Percentiles rank a stretch among this genome's conserved stretches.
Conservation (phyloP, 1,140 invertebrate genomes). For the Pectinophora gossypiella region DNA sequence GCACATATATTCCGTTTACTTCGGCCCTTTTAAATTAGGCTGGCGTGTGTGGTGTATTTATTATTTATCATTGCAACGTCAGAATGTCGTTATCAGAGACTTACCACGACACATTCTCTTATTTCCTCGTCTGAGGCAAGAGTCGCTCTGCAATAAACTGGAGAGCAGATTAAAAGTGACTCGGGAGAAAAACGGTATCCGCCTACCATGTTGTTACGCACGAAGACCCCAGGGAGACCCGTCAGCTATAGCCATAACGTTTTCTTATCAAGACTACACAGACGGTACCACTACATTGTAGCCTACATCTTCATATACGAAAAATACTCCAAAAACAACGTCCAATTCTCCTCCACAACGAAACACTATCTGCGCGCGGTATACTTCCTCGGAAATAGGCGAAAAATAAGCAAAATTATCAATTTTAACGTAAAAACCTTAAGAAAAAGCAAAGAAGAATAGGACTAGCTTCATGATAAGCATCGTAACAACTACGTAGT, state of each 20-base stretch:
- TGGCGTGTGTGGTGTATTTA: not conserved
- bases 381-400: too few relatives aligned
- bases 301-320: too few relatives aligned
- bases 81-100: not conserved
- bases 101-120: not conserved
- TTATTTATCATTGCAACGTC: not conserved
- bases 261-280: slow-evolving; percentile 16
- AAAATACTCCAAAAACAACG: too few relatives aligned
- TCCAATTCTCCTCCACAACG: too few relatives aligned
- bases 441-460: slow-evolving; percentile 8
- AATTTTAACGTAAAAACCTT: too few relatives aligned
- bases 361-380: too few relatives aligned
- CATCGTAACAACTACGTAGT: slow-evolving; percentile 18
- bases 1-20: too few relatives aligned
- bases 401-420: too few relatives aligned
- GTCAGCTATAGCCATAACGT: slow-evolving; percentile 6
- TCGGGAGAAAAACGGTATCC: slow-evolving; percentile 29
- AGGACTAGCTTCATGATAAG: slow-evolving; percentile 14
- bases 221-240: not conserved
- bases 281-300: slow-evolving; percentile 4
- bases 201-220: slow-evolving; percentile 25
- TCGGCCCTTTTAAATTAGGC: too few relatives aligned
- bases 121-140: slow-evolving; percentile 6
- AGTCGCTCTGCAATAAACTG: slow-evolving; percentile 31
- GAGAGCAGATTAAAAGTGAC: slow-evolving; percentile 40